Evolutionary conservation across 2,888 invertebrate genomes (phyloP), one percentile per base, ranked within the genome.

Genomic region (Calliopum simillimum): DNA sequence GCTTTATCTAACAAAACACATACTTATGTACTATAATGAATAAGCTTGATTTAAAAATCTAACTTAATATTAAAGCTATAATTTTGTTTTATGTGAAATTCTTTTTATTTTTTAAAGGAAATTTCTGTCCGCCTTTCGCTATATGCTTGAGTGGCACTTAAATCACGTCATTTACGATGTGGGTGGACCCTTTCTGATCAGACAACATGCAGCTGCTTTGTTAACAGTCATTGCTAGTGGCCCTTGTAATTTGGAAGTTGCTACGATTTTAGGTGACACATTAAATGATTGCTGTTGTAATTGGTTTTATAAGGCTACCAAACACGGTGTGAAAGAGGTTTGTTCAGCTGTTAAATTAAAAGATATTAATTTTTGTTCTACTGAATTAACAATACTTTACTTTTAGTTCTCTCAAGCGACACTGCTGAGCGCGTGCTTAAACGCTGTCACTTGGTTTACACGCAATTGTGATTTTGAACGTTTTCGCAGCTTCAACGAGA

Each of bases 171-270:
- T 80, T 70, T 84, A 83, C 71, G 82, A 84, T 67, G 76, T 81
- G 76, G 85, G 84, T 77, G 83, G 83, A 53, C 79, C 85, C 44
- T 80, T 79, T 70, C 75, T 86, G 47, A 80, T 86, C 64, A 79
- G 85, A 16, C 86, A 86, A 73, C 86, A 86, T 81, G 86, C 86
- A 76, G 77, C 86, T 47, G 84, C 86, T 8, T 61, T 86, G 49
- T 68, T 86, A 13, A 77, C 79, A 21, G 80, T 80, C 23, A 79
- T 85, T 73, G 77, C 80, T 63, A 80, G 81, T 53, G 81, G 79
- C 41, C 75, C 75, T 6, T 79, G 78, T 46, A 79, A 81, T 11
- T 74, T 79, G 56, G 85, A 86, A 72, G 78, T 78, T 21, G 79
- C 77, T 16, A 72, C 78, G 33, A 65, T 81, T 5, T 71, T 85